Conservation (phyloP, 2,888 invertebrate species). For the Troides helena region DNA sequence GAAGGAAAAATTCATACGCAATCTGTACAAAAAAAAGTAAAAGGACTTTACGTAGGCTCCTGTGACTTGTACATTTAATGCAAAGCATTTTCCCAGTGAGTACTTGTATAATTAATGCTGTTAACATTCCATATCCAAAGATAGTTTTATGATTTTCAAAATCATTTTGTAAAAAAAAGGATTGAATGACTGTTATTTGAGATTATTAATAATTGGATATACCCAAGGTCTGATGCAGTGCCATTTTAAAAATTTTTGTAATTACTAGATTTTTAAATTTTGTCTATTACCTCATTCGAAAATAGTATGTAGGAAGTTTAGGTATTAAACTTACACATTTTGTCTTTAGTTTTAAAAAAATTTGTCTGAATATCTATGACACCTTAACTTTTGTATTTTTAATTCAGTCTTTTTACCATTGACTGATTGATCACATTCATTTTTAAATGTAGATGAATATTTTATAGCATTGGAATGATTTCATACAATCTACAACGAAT, state of each 20-base stretch:
- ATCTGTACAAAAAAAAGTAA: constrained; percentile 69
- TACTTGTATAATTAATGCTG: constrained; percentile 40
- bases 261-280: constrained; percentile 30
- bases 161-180: constrained; percentile 37
- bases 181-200: constrained; percentile 35
- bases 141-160: constrained; percentile 39
- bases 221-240: constrained; percentile 45
- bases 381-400: background rate
- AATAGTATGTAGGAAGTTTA: constrained; percentile 22
- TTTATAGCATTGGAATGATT: background rate
- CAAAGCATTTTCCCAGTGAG: constrained; percentile 49
- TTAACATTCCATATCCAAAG: constrained; percentile 62
- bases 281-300: constrained; percentile 28
- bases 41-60: constrained; percentile 66
- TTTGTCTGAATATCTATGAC: background rate
- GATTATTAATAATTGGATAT: constrained; percentile 37
- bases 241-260: constrained; percentile 38
- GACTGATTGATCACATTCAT: constrained; percentile 7
- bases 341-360: background rate
- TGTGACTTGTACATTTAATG: constrained; percentile 44
- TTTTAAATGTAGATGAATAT: background rate
- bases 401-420: constrained; percentile 4
- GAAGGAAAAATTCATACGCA: constrained; percentile 60
- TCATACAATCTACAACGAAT: constrained; percentile 10
- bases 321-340: constrained; percentile 20